Conservation (phyloP, 2,797 vertebrate species). For the Urosaurus nigricauda region DNA sequence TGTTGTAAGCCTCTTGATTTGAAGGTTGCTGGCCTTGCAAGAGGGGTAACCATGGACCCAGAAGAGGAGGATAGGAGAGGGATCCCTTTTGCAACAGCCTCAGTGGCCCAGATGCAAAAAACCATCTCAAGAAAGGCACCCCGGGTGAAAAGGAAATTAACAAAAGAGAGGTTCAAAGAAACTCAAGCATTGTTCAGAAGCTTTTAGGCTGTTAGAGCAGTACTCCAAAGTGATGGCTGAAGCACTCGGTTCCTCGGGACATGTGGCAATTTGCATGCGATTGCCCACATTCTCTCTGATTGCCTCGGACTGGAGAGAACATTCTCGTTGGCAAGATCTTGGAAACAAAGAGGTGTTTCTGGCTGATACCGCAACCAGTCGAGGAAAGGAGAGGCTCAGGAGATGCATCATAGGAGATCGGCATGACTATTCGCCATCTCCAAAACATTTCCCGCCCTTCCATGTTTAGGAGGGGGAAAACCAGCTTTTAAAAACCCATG, state of each 20-base stretch:
- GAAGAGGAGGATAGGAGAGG: not conserved
- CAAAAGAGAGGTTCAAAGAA: not conserved
- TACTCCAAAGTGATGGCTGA: not conserved
- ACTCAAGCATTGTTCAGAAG: not conserved
- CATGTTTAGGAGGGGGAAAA: not conserved
- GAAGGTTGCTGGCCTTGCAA: no score
- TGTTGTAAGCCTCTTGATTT: not conserved
- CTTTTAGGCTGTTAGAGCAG: slow-evolving; percentile 5
- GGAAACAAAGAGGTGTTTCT: not conserved
- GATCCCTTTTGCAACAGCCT: not conserved
- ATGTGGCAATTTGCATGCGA: slow-evolving; percentile 38
- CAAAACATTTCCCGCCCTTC: not conserved
- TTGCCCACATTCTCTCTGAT: slow-evolving; percentile 40
- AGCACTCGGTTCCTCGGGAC: slow-evolving; percentile 15
- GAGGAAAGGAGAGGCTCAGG: not conserved
- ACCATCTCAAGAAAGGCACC: not conserved
- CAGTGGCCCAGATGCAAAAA: not conserved
- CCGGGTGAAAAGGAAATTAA: slow-evolving; percentile 8
- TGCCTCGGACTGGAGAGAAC: slow-evolving; percentile 22
- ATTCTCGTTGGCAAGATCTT: not conserved
- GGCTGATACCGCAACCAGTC: not conserved
- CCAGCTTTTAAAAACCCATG: not conserved
- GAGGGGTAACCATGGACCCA: not conserved
- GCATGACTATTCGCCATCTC: not conserved
- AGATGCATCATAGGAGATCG: not conserved